Conservation (phyloP, 2,888 invertebrate genomes). For the Frankliniella intonsa region DNA sequence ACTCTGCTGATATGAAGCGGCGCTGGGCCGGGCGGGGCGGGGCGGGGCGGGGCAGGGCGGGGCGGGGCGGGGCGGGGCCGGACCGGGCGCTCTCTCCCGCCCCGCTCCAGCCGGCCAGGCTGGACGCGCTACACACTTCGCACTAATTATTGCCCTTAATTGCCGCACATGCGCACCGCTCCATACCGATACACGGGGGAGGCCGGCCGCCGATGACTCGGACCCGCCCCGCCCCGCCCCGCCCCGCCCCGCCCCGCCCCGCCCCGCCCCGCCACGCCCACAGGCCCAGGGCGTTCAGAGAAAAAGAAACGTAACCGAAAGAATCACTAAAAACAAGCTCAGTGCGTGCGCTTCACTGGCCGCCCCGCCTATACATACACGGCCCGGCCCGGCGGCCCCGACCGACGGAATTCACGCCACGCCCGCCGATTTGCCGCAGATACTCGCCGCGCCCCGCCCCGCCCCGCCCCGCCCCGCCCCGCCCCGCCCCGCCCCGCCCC, state of each 20-base stretch:
- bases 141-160: constrained; percentile 17
- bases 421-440: too few relatives aligned
- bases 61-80: neutral
- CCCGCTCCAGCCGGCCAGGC: neutral
- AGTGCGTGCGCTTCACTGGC: too few relatives aligned
- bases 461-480: neutral
- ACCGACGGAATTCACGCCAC: too few relatives aligned
- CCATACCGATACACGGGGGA: neutral
- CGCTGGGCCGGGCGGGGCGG: neutral
- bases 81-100: neutral
- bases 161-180: constrained; percentile 12
- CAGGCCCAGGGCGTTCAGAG: too few relatives aligned
- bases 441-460: neutral
- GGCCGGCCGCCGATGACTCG: neutral
- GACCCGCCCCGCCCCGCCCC: neutral
- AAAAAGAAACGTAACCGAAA: too few relatives aligned
- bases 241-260: neutral
- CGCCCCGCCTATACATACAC: too few relatives aligned
- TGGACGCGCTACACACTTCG: neutral
- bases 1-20: neutral
- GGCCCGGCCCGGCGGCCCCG: too few relatives aligned
- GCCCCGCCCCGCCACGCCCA: too few relatives aligned
- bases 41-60: neutral
- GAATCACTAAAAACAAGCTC: too few relatives aligned
- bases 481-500: neutral